A percentile compares a stretch with the other conserved stretches of the same genome.
phyloP scores from a whole-genome alignment of 2,113 vertebrate genomes.

The Rhipidura dahli region DNA sequence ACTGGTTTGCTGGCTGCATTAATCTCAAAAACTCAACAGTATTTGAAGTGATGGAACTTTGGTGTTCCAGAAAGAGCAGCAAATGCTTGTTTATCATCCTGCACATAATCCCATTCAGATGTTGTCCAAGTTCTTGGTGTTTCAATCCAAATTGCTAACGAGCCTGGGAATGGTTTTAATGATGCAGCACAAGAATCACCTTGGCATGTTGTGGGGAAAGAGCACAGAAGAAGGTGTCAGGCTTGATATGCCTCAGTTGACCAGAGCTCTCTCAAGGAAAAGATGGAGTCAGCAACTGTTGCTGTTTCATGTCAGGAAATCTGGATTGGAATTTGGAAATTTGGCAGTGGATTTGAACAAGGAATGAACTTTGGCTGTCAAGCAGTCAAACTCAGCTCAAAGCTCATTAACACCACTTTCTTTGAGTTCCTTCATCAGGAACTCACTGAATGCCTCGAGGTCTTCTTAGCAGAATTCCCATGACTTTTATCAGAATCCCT shows the following conservation, averaged over 20 bases:
- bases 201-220: not conserved
- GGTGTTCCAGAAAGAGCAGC: not conserved
- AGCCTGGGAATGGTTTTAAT: not conserved
- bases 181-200: not conserved
- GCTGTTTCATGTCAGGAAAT: not conserved
- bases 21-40: not conserved
- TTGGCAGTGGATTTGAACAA: not conserved
- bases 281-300: not conserved
- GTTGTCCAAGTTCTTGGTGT: not conserved
- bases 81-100: not conserved
- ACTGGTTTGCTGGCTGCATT: not conserved
- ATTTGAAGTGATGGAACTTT: not conserved
- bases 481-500: not conserved
- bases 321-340: no score
- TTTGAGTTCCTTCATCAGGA: not conserved
- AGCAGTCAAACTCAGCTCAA: not conserved
- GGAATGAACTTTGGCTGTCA: not conserved
- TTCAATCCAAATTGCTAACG: not conserved
- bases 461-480: not conserved
- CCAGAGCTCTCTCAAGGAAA: not conserved
- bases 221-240: fast-evolving
- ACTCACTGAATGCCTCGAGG: not conserved
- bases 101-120: not conserved
- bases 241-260: not conserved
- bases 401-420: not conserved